These are phyloP conservation scores for Aspidapion aeneum DNA, from an alignment of 2,888 invertebrate species.

Conservation along the genomic window DNA sequence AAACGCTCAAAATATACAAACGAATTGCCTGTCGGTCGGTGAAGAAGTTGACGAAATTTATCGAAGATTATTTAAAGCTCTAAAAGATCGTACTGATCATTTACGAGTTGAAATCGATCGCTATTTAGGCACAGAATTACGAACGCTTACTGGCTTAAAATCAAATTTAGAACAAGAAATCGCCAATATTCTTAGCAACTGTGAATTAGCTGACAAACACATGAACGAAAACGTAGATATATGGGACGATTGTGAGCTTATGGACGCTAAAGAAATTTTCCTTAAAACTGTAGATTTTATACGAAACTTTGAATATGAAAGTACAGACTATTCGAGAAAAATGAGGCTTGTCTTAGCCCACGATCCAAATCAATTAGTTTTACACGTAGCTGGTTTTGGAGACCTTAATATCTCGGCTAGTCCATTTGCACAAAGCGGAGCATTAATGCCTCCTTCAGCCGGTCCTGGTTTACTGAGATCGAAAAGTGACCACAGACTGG, in stretches of 20 bases:
- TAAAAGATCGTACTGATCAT: constrained; percentile 86
- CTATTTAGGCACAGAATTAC: constrained; percentile 83
- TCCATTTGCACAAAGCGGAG: constrained; percentile 42
- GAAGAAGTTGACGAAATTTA: constrained; percentile 95
- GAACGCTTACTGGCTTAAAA: constrained; percentile 81
- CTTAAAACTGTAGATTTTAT: constrained; percentile 94
- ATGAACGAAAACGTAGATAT: constrained; percentile 81
- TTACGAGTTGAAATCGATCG: constrained; percentile 88
- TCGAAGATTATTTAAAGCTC: constrained; percentile 78
- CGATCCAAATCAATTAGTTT: constrained; percentile 87
- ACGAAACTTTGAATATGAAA: constrained; percentile 91
- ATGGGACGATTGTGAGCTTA: constrained; percentile 90
- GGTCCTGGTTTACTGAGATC: constrained; percentile 82
- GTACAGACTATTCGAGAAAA: constrained; percentile 81
- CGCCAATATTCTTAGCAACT: constrained; percentile 93
- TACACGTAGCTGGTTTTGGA: constrained; percentile 85
- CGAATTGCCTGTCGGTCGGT: constrained; percentile 84
- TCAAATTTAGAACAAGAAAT: constrained; percentile 94
- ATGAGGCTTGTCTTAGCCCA: constrained; percentile 85
- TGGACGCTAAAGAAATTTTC: constrained; percentile 95
- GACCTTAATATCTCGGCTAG: constrained; percentile 78
- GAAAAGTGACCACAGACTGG: constrained; percentile 89
- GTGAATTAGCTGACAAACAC: constrained; percentile 93
- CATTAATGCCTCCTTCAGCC: constrained; percentile 57
- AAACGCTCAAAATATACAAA: constrained; percentile 82